These are phyloP conservation scores for Tokudaia muenninki DNA, from an alignment of 2,797 vertebrate genomes.

Conservation along the genomic window DNA sequence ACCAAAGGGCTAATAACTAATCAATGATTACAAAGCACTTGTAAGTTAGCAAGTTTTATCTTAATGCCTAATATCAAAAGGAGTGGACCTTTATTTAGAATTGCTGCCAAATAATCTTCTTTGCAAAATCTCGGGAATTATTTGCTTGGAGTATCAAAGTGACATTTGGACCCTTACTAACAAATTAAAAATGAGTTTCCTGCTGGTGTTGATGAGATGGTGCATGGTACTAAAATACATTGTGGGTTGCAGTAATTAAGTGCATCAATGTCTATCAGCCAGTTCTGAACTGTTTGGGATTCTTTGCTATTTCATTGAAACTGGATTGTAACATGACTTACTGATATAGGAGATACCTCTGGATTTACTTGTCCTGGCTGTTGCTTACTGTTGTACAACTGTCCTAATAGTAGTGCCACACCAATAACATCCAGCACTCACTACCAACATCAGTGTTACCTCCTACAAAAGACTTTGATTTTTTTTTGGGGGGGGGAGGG, in stretches of 20 bases:
- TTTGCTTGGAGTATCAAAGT: neutral
- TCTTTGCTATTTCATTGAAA: neutral
- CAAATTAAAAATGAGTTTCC: neutral
- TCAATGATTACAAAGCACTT: constrained; percentile 44
- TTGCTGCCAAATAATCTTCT: neutral
- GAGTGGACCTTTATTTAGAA: constrained; percentile 35
- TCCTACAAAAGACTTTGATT: neutral
- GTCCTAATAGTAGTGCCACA: constrained; percentile 11
- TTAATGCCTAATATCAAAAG: constrained; percentile 49
- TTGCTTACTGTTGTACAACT: neutral
- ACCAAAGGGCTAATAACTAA: constrained; percentile 35
- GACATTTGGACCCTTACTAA: neutral
- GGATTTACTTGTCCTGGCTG: neutral
- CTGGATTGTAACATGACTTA: neutral
- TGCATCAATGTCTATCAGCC: neutral
- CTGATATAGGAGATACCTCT: neutral
- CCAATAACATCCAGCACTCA: constrained; percentile 7
- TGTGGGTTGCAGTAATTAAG: neutral
- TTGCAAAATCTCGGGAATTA: neutral
- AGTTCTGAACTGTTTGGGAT: neutral
- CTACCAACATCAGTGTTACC: neutral
- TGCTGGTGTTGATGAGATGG: neutral
- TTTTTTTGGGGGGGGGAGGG: neutral
- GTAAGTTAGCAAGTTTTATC: constrained; percentile 18
- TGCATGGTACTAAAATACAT: neutral